Evolutionary conservation across 1,140 invertebrate species (phyloP).

Genomic region (Melipona quadrifasciata): DNA sequence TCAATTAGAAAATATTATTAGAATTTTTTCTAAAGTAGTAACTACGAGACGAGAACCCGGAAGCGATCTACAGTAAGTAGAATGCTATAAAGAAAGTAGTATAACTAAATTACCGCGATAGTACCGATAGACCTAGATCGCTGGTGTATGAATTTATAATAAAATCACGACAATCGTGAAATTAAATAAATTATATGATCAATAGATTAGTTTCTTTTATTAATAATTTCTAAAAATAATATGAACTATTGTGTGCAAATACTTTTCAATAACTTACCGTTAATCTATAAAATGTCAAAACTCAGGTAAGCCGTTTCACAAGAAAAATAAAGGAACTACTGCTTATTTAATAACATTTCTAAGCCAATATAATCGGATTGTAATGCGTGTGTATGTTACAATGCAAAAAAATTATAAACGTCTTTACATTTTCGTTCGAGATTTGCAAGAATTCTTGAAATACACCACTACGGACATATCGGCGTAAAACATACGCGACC

Average conservation of each 20-base stretch:
- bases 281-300: constrained; percentile 25
- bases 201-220: not conserved
- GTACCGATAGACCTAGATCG: constrained; percentile 47
- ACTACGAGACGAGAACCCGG: constrained; percentile 2
- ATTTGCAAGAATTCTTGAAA: not conserved
- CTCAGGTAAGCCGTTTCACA: not conserved
- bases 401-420: not conserved
- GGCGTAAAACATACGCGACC: not conserved
- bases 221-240: not conserved
- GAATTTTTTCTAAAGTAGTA: not conserved
- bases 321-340: not conserved
- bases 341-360: not conserved
- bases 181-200: not conserved
- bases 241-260: not conserved
- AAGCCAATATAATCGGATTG: not conserved
- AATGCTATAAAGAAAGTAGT: constrained; percentile 55
- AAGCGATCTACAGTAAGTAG: constrained; percentile 47
- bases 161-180: not conserved
- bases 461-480: not conserved
- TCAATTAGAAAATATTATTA: not conserved
- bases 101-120: constrained; percentile 43
- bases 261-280: constrained; percentile 16
- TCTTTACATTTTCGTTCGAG: constrained; percentile 8
- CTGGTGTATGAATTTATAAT: constrained; percentile 23
- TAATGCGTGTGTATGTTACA: not conserved